A percentile compares a stretch with the other conserved stretches of the same genome.
Conservation (phyloP, 1,140 invertebrate species). For the Thaumetopoea pityocampa region DNA sequence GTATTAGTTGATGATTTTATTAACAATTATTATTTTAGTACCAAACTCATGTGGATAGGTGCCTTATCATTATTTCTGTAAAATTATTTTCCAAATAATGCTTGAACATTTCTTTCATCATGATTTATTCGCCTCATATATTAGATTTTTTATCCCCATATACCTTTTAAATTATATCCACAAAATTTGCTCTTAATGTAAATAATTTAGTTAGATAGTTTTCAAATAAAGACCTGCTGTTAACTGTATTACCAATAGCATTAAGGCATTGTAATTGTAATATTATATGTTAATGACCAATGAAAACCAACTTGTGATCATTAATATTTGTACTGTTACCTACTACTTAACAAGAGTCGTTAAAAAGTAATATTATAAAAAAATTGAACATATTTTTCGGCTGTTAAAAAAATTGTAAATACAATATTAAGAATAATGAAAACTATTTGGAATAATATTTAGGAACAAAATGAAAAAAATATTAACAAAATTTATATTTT, state of each 20-base stretch:
- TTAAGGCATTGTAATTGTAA: constrained; percentile 66
- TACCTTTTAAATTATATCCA: too few species aligned
- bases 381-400: constrained; percentile 76
- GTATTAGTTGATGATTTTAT: too few species aligned
- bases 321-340: constrained; percentile 76
- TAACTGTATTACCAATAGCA: constrained; percentile 63
- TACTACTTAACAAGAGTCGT: constrained; percentile 76
- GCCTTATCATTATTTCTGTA: constrained; percentile 19
- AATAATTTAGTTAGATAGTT: constrained; percentile 50
- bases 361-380: constrained; percentile 72
- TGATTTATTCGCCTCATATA: too few species aligned
- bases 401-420: constrained; percentile 75
- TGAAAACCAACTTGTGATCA: constrained; percentile 78
- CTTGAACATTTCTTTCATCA: constrained; percentile 6
- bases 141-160: too few species aligned
- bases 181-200: constrained; percentile 30
- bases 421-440: constrained; percentile 73
- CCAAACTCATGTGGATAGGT: constrained; percentile 19
- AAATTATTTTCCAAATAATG: constrained; percentile 7
- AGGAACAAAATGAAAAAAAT: constrained; percentile 71
- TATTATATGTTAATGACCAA: constrained; percentile 77
- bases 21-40: constrained; percentile 7
- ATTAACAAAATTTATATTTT: constrained; percentile 77
- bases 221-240: constrained; percentile 61
- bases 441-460: constrained; percentile 76